phyloP scores from a whole-genome alignment of 2,888 invertebrate species.

The Ariolimax columbianus region DNA sequence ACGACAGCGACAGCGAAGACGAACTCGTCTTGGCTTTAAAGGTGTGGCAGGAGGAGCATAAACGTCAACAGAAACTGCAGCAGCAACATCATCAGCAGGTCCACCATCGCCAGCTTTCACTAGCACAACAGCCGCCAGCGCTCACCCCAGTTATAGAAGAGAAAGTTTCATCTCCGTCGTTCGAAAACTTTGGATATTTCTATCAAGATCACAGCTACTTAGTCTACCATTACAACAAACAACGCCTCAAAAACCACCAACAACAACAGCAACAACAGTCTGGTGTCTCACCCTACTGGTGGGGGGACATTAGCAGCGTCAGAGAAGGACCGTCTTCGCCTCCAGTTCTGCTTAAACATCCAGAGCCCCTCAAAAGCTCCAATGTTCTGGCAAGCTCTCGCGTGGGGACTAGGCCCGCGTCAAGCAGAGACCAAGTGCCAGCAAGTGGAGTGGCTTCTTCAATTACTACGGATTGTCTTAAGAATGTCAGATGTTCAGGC shows the following conservation, averaged over 20 bases:
- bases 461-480: background rate
- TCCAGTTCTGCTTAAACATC: constrained; percentile 38
- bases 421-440: background rate
- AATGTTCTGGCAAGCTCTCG: background rate
- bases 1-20: constrained; percentile 46
- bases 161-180: constrained; percentile 36
- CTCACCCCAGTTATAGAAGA: constrained; percentile 44
- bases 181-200: constrained; percentile 38
- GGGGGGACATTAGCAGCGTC: constrained; percentile 50
- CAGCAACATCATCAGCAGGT: constrained; percentile 32
- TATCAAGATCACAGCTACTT: constrained; percentile 34
- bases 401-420: background rate
- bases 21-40: constrained; percentile 44
- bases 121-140: constrained; percentile 27
- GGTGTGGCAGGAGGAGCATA: constrained; percentile 46
- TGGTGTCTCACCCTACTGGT: constrained; percentile 41
- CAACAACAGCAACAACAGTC: constrained; percentile 30
- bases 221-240: constrained; percentile 31
- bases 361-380: background rate
- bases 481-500: background rate
- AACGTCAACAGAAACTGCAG: constrained; percentile 34
- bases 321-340: constrained; percentile 48
- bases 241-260: constrained; percentile 8
- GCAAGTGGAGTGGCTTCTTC: background rate
- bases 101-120: constrained; percentile 18